phyloP scores from a whole-genome alignment of 2,797 vertebrate genomes.

The Thalassophryne amazonica region DNA sequence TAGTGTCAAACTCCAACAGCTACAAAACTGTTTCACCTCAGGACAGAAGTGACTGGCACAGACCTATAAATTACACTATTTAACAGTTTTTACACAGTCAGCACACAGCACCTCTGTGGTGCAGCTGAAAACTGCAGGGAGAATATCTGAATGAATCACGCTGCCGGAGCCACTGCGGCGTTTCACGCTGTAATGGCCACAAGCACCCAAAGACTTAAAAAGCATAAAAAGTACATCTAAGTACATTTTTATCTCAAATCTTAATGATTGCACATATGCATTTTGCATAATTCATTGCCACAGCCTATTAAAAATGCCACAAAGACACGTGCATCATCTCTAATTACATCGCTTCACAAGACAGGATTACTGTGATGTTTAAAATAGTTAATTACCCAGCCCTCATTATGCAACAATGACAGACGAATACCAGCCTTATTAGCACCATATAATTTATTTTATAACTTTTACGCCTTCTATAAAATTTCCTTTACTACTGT shows the following conservation, averaged over 20 bases:
- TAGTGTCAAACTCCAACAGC: no score
- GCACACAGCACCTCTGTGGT: conserved; percentile 22
- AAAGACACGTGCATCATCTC: conserved; percentile 54
- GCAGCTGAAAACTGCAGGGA: conserved; percentile 12
- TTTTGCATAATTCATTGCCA: conserved; percentile 52
- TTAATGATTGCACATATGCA: conserved; percentile 35
- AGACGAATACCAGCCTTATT: conserved; percentile 54
- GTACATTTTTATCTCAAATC: conserved; percentile 27
- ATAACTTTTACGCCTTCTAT: conserved; percentile 47
- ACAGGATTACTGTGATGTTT: conserved; percentile 54
- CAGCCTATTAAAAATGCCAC: conserved; percentile 46
- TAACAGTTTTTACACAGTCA: no score
- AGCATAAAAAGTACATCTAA: conserved; percentile 22
- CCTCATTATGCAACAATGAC: conserved; percentile 57
- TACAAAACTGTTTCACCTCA: conserved; percentile 41
- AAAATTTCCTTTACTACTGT: conserved; percentile 52
- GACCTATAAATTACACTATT: no score
- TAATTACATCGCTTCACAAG: conserved; percentile 67
- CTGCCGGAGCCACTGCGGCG: not conserved
- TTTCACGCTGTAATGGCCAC: not conserved
- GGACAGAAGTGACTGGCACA: no score
- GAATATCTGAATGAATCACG: conserved; percentile 1
- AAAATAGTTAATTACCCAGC: conserved; percentile 63
- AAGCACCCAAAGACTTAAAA: not conserved
- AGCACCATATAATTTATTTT: conserved; percentile 52